A percentile compares a stretch with the other conserved stretches of the same genome.
phyloP scores from a whole-genome alignment of 2,797 vertebrate species.

The Microhierax caerulescens region DNA sequence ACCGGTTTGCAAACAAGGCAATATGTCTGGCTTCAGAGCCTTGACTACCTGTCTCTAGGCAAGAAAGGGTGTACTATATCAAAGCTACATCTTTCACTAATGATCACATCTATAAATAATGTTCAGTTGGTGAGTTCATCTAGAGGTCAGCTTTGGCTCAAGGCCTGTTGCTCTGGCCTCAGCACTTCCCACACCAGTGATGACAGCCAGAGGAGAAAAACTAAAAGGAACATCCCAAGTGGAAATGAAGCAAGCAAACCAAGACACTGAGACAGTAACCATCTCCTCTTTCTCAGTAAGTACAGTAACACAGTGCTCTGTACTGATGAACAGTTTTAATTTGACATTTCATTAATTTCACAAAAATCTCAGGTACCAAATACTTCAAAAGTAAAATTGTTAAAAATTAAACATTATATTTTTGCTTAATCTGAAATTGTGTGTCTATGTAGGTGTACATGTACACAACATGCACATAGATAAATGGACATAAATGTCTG shows the following conservation, averaged over 20 bases:
- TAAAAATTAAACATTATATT: not conserved
- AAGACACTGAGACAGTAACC: constrained; percentile 70
- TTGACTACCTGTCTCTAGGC: too few relatives aligned
- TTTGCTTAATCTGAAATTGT: not conserved
- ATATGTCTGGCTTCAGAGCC: too few relatives aligned
- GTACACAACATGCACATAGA: too few relatives aligned
- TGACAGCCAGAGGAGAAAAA: constrained; percentile 68
- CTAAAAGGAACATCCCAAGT: constrained; percentile 33
- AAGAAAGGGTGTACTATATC: too few relatives aligned
- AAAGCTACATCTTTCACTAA: too few relatives aligned
- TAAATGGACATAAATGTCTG: not conserved
- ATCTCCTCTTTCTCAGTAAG: not conserved
- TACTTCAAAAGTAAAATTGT: not conserved
- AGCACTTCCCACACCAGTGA: constrained; percentile 1
- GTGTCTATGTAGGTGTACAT: not conserved
- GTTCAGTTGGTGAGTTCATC: too few relatives aligned
- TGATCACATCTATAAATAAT: too few relatives aligned
- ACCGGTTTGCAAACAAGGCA: too few relatives aligned
- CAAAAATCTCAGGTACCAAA: not conserved
- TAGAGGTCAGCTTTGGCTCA: too few relatives aligned
- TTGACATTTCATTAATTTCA: not conserved
- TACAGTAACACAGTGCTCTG: too few relatives aligned
- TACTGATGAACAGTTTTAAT: too few relatives aligned
- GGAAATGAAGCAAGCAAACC: constrained; percentile 62
- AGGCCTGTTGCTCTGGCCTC: too few relatives aligned